These are phyloP conservation scores for Eudemis profundana DNA, from an alignment of 2,888 invertebrate species.

Conservation along the genomic window DNA sequence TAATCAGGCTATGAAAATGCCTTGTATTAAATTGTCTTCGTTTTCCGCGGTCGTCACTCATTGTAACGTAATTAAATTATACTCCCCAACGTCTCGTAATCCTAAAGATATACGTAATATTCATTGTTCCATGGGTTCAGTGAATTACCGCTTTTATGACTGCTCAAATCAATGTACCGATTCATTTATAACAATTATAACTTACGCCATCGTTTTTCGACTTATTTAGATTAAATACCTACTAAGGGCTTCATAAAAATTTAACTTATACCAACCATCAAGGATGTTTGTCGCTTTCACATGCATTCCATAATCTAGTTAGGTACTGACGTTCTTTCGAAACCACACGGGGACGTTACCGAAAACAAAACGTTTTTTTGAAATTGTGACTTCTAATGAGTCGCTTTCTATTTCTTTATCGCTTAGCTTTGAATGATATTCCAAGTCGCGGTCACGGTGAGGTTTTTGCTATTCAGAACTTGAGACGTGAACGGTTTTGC, in stretches of 20 bases:
- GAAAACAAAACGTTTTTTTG: slow-evolving; percentile 46
- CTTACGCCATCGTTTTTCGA: too few relatives aligned
- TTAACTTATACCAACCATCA: background rate
- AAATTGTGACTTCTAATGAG: slow-evolving; percentile 46
- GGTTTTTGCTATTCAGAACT: slow-evolving; percentile 53
- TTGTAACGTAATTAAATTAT: too few relatives aligned
- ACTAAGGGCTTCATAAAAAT: background rate
- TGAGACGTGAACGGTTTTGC: slow-evolving; percentile 57
- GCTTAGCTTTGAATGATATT: slow-evolving; percentile 52
- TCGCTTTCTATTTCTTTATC: slow-evolving; percentile 53
- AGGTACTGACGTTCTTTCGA: slow-evolving; percentile 27
- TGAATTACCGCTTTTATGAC: too few relatives aligned
- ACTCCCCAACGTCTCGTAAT: too few relatives aligned
- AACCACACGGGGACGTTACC: slow-evolving; percentile 40
- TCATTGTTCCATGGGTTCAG: too few relatives aligned
- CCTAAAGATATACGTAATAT: too few relatives aligned
- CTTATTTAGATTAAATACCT: too few relatives aligned
- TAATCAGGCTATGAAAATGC: too few relatives aligned
- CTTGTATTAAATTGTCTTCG: too few relatives aligned
- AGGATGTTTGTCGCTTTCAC: slow-evolving; percentile 26
- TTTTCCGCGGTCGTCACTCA: too few relatives aligned
- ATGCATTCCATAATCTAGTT: slow-evolving; percentile 8
- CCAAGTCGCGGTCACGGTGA: slow-evolving; percentile 57
- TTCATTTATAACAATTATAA: too few relatives aligned
- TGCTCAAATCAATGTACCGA: too few relatives aligned